phyloP scores from a whole-genome alignment of 2,888 invertebrate genomes.

The Eucera pruinosa region DNA sequence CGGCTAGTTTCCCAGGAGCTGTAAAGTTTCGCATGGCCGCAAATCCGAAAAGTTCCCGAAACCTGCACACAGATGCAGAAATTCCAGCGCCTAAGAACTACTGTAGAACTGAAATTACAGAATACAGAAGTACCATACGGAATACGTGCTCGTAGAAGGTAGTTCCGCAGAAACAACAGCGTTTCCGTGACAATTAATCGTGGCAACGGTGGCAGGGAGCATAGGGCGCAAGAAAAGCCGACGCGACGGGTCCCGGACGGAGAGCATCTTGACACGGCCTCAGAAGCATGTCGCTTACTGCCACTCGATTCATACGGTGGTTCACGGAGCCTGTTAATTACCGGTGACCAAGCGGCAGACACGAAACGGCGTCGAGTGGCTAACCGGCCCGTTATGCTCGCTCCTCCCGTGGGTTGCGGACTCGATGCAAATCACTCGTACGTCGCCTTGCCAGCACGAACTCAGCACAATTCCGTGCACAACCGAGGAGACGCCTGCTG shows the following conservation, averaged over 20 bases:
- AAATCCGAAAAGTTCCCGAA: neutral
- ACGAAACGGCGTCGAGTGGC: slow-evolving; percentile 69
- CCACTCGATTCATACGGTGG: slow-evolving; percentile 61
- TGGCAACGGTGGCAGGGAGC: neutral
- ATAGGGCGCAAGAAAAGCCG: slow-evolving; percentile 38
- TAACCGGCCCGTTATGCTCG: slow-evolving; percentile 71
- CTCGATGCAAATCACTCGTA: slow-evolving; percentile 76
- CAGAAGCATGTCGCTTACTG: slow-evolving; percentile 29
- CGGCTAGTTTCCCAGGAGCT: neutral
- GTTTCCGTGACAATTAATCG: slow-evolving; percentile 57
- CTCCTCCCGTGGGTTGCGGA: slow-evolving; percentile 56
- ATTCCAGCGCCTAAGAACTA: slow-evolving; percentile 2
- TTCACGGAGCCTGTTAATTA: slow-evolving; percentile 69
- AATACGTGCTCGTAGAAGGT: neutral
- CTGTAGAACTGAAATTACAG: too few species aligned
- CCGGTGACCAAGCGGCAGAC: slow-evolving; percentile 65
- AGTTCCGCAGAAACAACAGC: slow-evolving; percentile 41
- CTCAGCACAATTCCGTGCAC: slow-evolving; percentile 73
- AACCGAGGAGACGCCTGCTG: slow-evolving; percentile 55
- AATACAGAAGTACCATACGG: neutral
- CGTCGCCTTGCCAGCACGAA: slow-evolving; percentile 73
- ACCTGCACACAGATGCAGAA: slow-evolving; percentile 1
- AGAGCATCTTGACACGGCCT: slow-evolving; percentile 50
- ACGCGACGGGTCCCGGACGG: neutral
- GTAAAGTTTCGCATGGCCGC: too few species aligned